Percentiles rank a stretch among this genome's conserved stretches.
phyloP scores from a whole-genome alignment of 2,113 vertebrate genomes.

The Channa argus region DNA sequence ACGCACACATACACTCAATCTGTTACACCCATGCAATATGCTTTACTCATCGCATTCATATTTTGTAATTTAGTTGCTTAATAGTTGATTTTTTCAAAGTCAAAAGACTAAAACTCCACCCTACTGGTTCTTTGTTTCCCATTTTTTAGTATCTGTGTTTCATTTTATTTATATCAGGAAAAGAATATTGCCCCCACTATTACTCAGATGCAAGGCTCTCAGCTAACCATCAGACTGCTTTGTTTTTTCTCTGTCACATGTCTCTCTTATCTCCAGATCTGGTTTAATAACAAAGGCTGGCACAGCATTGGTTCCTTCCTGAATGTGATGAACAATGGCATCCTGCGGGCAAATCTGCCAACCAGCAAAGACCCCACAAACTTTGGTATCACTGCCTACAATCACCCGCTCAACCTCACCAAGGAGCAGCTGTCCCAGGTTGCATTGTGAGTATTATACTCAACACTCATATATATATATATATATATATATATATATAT shows the following conservation, averaged over 20 bases:
- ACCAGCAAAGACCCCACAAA: conserved; percentile 85
- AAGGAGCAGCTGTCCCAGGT: conserved; percentile 98
- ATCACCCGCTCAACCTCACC: conserved; percentile 97
- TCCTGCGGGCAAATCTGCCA: conserved; percentile 90
- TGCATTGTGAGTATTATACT: conserved; percentile 88
- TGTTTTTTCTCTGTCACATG: conserved; percentile 13
- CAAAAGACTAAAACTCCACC: not conserved
- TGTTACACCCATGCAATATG: not conserved
- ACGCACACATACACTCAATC: not conserved
- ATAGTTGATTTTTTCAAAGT: not conserved
- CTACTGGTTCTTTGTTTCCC: not conserved
- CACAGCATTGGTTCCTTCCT: conserved; percentile 94
- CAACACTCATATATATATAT: too few relatives aligned
- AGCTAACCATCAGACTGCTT: conserved; percentile 6
- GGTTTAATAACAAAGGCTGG: conserved; percentile 99
- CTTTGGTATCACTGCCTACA: conserved; percentile 93
- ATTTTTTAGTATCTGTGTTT: not conserved
- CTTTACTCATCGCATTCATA: not conserved
- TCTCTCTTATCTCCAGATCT: conserved; percentile 85
- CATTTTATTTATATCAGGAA: not conserved
- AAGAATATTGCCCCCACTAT: not conserved
- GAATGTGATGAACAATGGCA: conserved; percentile 97
- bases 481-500: too few relatives aligned
- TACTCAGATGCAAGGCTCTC: not conserved
- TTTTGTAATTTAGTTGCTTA: conserved; percentile 1